phyloP scores from a whole-genome alignment of 2,797 vertebrate species.

The Phylloscopus collybita region DNA sequence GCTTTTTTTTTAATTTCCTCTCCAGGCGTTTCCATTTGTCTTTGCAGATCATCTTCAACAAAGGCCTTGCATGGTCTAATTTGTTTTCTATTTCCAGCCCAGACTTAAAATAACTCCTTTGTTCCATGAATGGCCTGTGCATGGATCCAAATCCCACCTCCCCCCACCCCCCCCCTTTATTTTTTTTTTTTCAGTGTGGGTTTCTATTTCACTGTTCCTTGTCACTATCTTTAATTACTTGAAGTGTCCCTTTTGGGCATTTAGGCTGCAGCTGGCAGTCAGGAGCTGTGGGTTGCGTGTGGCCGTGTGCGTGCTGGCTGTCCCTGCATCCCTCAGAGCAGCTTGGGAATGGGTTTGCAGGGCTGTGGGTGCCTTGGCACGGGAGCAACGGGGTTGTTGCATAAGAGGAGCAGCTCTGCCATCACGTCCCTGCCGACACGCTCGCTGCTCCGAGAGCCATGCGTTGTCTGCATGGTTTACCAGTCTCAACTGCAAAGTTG shows the following conservation, averaged over 20 bases:
- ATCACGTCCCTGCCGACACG: neutral
- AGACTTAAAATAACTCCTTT: conserved; percentile 61
- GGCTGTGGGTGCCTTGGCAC: neutral
- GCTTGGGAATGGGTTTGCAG: neutral
- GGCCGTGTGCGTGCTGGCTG: neutral
- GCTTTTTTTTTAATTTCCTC: conserved; percentile 8
- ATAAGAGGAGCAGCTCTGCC: neutral
- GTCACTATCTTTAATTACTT: neutral
- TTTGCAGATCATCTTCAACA: conserved; percentile 57
- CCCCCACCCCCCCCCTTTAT: too few relatives aligned
- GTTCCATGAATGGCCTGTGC: conserved; percentile 41
- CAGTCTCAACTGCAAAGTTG: rapidly evolving
- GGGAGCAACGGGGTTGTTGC: rapidly evolving
- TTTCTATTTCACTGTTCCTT: neutral
- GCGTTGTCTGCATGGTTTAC: neutral
- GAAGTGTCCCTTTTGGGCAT: neutral
- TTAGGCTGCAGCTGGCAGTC: neutral
- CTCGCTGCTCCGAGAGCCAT: rapidly evolving
- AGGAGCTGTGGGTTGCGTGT: neutral
- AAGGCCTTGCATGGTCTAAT: conserved; percentile 30
- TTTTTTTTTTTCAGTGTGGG: neutral
- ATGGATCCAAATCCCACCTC: conserved; percentile 20
- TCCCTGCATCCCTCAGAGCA: rapidly evolving
- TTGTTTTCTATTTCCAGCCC: conserved; percentile 64
- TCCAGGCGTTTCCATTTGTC: conserved; percentile 51